Evolutionary conservation across 2,888 invertebrate species (phyloP), one percentile per base, ranked within the genome.

Genomic region (Aproaerema taeniolella): DNA sequence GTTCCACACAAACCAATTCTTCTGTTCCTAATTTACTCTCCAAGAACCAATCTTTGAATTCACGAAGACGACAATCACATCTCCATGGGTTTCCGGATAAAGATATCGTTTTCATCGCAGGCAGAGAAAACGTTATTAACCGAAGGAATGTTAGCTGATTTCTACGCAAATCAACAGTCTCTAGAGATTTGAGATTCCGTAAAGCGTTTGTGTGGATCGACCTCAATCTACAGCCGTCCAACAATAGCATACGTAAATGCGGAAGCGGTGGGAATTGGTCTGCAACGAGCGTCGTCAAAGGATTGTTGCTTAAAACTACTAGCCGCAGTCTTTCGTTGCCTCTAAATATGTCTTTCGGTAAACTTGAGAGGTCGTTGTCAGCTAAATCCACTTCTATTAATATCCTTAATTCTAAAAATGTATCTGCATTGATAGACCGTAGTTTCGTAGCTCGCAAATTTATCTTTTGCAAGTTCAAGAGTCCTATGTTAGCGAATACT

Each of bases 71-170:
- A 73, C 97, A 97, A 70, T 97, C 95, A 71, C 97, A 97, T 61
- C 90, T 89, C 96, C 96, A 97, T 3, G 94, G 95, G 73, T 97
- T 97, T 17, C 93, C 93, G 49, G 95, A 93, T 38, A 96, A 74
- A 8, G 91, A 90, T 20, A 96, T 86, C 1, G 94, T 93, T 76
- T 95, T 95, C 43, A 96, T 87, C 55, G 92, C 92, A 26, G 91
- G 89, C 62, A 95, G 88, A 45, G 92, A 92, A 69, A 92, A 85
- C 24, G 85, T 83, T 69, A 76, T 81, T 78, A 83, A 74, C 86
- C 80, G 87, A 70, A 89, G 75, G 73, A 85, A 82, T 72, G 92
- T 91, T 47, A 97, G 88, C 54, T 91, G 88, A 81, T 97, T 97
- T 61, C 92, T 91, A 69, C 95, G 92, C 50, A 97, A 87, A 79